These are phyloP conservation scores for Sebastiscus albofasciatus DNA, from an alignment of 2,797 vertebrate species.

Conservation along the genomic window DNA sequence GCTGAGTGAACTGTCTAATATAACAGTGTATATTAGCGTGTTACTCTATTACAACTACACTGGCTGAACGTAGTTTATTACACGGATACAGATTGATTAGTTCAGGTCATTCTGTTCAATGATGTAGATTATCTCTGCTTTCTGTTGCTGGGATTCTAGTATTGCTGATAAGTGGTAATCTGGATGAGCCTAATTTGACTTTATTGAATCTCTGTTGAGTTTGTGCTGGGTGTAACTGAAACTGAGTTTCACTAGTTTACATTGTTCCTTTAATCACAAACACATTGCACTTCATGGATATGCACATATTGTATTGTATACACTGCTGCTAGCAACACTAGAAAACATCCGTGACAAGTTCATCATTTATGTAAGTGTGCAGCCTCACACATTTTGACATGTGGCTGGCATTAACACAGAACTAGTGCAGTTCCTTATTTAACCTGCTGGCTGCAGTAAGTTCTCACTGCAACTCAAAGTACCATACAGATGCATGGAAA, in stretches of 20 bases:
- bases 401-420: not conserved
- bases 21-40: not conserved
- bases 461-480: not conserved
- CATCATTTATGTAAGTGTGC: not conserved
- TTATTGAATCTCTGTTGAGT: not conserved
- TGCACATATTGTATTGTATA: not conserved
- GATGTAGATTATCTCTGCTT: not conserved
- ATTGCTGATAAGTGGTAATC: not conserved
- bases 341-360: not conserved
- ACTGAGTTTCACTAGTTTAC: not conserved
- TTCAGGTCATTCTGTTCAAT: not conserved
- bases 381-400: not conserved
- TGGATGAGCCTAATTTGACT: not conserved
- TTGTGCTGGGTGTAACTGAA: not conserved
- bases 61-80: no score
- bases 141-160: not conserved
- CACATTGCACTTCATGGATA: not conserved
- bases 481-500: not conserved
- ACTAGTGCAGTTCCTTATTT: constrained; percentile 16
- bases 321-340: not conserved
- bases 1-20: not conserved
- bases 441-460: constrained; percentile 51
- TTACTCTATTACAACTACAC: not conserved
- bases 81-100: not conserved
- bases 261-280: not conserved